Conservation (phyloP, 2,888 invertebrate species). For the Plusia festucae region DNA sequence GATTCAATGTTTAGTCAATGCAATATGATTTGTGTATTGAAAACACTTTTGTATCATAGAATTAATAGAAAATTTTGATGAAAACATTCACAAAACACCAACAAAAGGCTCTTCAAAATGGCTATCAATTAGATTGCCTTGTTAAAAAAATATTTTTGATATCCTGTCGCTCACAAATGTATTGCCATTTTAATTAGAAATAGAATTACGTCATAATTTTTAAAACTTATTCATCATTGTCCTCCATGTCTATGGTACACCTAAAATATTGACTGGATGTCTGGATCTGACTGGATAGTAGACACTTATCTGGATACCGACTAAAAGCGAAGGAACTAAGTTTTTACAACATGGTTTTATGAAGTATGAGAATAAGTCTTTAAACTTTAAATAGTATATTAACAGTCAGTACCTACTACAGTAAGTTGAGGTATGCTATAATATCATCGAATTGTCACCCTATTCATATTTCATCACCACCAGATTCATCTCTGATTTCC, state of each 20-base stretch:
- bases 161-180: conserved; percentile 84
- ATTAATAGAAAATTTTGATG: conserved; percentile 79
- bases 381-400: too few relatives aligned
- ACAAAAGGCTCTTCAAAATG: conserved; percentile 90
- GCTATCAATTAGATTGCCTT: conserved; percentile 88
- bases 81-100: conserved; percentile 90
- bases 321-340: too few relatives aligned
- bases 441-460: too few relatives aligned
- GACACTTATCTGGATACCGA: too few relatives aligned
- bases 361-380: too few relatives aligned
- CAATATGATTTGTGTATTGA: conserved; percentile 57
- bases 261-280: too few relatives aligned
- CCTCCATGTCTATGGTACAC: conserved; percentile 71
- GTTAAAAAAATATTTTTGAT: conserved; percentile 84
- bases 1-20: conserved; percentile 59
- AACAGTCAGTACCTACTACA: too few relatives aligned
- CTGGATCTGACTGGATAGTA: too few relatives aligned
- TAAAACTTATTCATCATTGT: conserved; percentile 54
- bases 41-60: conserved; percentile 69
- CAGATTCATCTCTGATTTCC: too few relatives aligned
- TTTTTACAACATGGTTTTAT: too few relatives aligned
- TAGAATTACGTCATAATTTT: conserved; percentile 66
- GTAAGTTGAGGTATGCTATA: too few relatives aligned
- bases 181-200: conserved; percentile 83
- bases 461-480: too few relatives aligned